These are phyloP conservation scores for Puma concolor DNA, from an alignment of 2,113 vertebrate genomes.

Conservation along the genomic window DNA sequence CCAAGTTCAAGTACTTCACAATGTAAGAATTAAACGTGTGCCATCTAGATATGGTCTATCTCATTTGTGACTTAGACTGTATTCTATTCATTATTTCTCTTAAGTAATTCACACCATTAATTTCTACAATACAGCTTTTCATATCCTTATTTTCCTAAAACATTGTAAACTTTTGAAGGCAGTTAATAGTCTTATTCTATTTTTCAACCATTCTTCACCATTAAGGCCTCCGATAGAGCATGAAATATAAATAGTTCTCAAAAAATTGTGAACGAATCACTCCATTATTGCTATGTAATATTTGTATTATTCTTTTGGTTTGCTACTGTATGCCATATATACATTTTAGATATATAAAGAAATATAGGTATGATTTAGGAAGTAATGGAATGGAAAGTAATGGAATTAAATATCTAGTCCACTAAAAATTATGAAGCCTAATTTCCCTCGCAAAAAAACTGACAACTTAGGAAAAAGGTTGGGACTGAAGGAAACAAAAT, in stretches of 20 bases:
- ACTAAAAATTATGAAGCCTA: background rate
- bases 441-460: background rate
- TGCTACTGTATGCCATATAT: background rate
- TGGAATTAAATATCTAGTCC: background rate
- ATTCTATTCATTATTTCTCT: background rate
- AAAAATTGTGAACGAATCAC: background rate
- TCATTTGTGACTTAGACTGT: background rate
- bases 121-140: background rate
- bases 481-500: background rate
- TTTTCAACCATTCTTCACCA: background rate
- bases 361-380: constrained; percentile 8
- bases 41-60: background rate
- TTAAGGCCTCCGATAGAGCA: background rate
- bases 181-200: background rate
- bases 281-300: background rate
- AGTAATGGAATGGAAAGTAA: background rate
- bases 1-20: background rate
- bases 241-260: background rate
- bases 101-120: background rate
- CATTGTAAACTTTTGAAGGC: background rate
- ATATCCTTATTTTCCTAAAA: background rate
- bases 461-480: background rate
- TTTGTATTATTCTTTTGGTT: background rate
- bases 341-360: background rate
- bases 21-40: background rate